Base-by-base conservation (phyloP, 2,888 invertebrate species). In the Drosophila antonietae region DNA sequence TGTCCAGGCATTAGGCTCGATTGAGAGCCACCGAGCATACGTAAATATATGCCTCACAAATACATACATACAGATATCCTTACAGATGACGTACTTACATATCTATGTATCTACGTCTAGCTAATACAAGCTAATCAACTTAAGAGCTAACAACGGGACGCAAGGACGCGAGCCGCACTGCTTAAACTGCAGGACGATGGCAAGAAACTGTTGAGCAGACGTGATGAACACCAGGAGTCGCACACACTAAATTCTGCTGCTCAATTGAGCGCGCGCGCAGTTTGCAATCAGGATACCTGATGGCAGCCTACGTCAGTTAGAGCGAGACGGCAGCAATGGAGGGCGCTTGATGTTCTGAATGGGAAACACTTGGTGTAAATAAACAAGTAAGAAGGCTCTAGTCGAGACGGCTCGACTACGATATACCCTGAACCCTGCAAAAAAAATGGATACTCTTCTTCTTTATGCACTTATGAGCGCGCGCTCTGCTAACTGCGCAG, bases 151-250 rank as follows among this genome's bases (percentile, higher is more conserved):
- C 47, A 70, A 79, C 70, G 67, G 73, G 46, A 82, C 68, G 81
- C 52, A 56, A 70, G 76, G 52, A 65, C 56, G 61, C 57, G 66
- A 60, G 61, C 46, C 71, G 77, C 71, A 78, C 70, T 80, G 76
- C 73, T 73, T 68, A 28, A 66, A 37, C 66, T 74, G 75, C 71
- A 75, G 83, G 76, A 78, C 70, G 75, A 67, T 77, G 74, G 52
- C 73, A 73, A 79, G 76, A 81, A 86, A 81, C 86, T 83, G 86
- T 83, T 83, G 77, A 85, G 68, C 78, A 39, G 49, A 66, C 52
- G 58, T 65, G 60, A 74, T 55, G 44, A 66, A 64, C 55, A 14
- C 33, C 72, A 59, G 39, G 44, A 57, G 28, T 66, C 53, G 33
- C 44, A 39, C 55, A 51, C 49, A 46, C 28, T 12, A 43, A 49